A percentile compares a stretch with the other conserved stretches of the same genome.
Evolutionary conservation across 2,888 invertebrate genomes (phyloP).

Genomic region (Chloromyia formosa): DNA sequence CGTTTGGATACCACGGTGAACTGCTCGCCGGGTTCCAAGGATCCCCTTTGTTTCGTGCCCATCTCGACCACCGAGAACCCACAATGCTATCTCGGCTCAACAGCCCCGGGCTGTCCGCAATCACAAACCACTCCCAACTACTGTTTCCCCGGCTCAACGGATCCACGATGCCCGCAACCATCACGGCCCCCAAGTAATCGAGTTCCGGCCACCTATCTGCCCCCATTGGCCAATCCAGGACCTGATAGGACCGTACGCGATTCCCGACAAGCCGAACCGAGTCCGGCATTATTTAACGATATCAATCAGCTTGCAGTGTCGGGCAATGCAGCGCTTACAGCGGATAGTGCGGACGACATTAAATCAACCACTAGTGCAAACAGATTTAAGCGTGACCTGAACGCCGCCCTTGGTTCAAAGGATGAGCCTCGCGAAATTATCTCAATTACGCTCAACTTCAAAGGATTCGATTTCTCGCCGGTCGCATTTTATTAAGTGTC

Average conservation of each 20-base stretch:
- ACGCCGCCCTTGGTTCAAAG: neutral
- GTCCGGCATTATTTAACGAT: slow-evolving; percentile 54
- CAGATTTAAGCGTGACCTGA: slow-evolving; percentile 17
- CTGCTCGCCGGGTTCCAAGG: slow-evolving; percentile 54
- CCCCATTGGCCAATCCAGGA: slow-evolving; percentile 56
- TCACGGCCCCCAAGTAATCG: slow-evolving; percentile 58
- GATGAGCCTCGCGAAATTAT: slow-evolving; percentile 48
- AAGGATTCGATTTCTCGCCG: slow-evolving; percentile 49
- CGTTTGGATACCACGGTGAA: slow-evolving; percentile 50
- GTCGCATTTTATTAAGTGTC: neutral
- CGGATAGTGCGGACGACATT: neutral
- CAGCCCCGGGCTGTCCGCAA: slow-evolving; percentile 52
- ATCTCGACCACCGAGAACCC: slow-evolving; percentile 43
- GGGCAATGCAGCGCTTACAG: slow-evolving; percentile 54
- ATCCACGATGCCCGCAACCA: slow-evolving; percentile 63
- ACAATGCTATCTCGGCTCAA: slow-evolving; percentile 53
- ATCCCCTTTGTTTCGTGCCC: slow-evolving; percentile 55
- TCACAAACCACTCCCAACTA: slow-evolving; percentile 52
- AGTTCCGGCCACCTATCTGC: slow-evolving; percentile 55
- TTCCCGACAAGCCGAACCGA: slow-evolving; percentile 50
- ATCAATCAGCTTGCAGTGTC: slow-evolving; percentile 57
- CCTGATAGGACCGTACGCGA: slow-evolving; percentile 56
- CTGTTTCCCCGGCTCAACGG: slow-evolving; percentile 58
- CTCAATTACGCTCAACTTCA: slow-evolving; percentile 51
- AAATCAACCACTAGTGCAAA: neutral